Conservation (phyloP, 2,797 vertebrate genomes). For the Aphelocoma californica region DNA sequence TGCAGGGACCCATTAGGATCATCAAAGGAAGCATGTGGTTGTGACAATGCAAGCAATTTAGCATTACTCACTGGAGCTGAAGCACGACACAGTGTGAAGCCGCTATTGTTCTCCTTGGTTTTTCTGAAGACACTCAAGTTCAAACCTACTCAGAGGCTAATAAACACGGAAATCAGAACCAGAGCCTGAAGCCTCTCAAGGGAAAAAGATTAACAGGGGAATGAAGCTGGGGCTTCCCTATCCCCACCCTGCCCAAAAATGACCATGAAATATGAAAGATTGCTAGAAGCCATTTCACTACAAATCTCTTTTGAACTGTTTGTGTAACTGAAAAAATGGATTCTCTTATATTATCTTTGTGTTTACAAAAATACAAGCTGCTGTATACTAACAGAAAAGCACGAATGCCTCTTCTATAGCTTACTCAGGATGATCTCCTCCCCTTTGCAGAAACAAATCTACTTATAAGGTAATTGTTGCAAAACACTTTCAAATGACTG, state of each 20-base stretch:
- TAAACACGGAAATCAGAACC: not conserved
- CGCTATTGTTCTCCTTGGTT: slow-evolving; percentile 15
- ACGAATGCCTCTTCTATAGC: not conserved
- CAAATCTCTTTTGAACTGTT: not conserved
- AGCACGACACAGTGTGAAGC: not conserved
- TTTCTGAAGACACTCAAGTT: not conserved
- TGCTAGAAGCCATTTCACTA: not conserved
- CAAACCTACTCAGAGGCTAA: not conserved
- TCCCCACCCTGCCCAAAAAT: not conserved
- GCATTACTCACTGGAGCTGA: slow-evolving; percentile 42
- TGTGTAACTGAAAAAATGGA: not conserved
- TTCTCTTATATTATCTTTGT: not conserved
- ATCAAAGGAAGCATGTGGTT: not conserved
- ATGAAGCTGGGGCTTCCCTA: not conserved
- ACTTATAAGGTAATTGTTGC: not conserved
- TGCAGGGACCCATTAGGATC: slow-evolving; percentile 45
- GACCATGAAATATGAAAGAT: not conserved
- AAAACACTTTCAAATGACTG: not conserved
- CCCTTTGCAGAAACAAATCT: not conserved
- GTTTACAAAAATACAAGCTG: not conserved
- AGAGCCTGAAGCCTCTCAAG: not conserved
- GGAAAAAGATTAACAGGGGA: not conserved
- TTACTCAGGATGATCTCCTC: not conserved
- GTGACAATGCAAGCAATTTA: slow-evolving; percentile 32
- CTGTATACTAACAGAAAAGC: not conserved